Evolutionary conservation across 1,140 invertebrate genomes (phyloP).

Genomic region (Agrypnia vestita): DNA sequence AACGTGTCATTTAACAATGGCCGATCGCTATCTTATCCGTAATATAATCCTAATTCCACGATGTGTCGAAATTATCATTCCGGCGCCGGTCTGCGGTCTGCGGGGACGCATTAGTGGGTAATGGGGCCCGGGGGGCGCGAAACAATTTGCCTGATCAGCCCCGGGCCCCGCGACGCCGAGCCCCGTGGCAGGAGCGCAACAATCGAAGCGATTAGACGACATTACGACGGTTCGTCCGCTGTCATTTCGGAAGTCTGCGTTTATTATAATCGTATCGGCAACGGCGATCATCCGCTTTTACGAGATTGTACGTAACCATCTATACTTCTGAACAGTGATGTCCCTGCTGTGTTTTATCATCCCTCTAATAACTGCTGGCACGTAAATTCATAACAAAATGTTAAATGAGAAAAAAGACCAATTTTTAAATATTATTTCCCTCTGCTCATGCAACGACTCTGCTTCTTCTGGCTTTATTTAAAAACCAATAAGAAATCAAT

Average conservation of each 20-base stretch:
- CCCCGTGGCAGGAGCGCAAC: slow-evolving; percentile 12
- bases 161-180: neutral
- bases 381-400: no score
- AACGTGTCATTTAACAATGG: slow-evolving; percentile 71
- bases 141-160: slow-evolving; percentile 49
- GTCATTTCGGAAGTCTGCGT: slow-evolving; percentile 9
- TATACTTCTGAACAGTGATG: no score
- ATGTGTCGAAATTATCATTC: slow-evolving; percentile 72
- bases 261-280: no score
- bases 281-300: no score
- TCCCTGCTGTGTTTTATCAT: no score
- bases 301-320: no score
- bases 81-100: slow-evolving; percentile 42
- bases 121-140: slow-evolving; percentile 33
- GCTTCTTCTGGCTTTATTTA: no score
- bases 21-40: slow-evolving; percentile 70
- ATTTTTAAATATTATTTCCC: no score
- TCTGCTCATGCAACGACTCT: no score
- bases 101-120: slow-evolving; percentile 40
- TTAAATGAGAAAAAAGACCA: no score
- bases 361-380: no score
- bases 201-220: slow-evolving; percentile 27
- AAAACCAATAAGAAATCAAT: no score
- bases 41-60: slow-evolving; percentile 67
- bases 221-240: neutral